These are phyloP conservation scores for Cynopterus brachyotis DNA, from an alignment of 2,113 vertebrate genomes.

Conservation along the genomic window DNA sequence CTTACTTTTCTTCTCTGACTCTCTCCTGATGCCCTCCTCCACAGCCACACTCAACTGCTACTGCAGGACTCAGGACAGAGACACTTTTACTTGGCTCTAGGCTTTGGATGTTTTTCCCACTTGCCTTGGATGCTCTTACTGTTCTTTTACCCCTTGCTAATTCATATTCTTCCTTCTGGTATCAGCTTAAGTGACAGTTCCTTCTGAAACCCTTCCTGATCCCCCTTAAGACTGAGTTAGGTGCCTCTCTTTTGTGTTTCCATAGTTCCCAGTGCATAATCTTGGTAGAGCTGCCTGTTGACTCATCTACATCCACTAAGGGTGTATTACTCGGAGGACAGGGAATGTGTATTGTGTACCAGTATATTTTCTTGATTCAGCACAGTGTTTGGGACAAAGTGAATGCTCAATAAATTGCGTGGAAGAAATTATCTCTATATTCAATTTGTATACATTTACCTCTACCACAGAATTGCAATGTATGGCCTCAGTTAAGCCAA, in stretches of 20 bases:
- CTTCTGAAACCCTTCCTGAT: neutral
- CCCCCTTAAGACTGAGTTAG: neutral
- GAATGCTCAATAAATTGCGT: neutral
- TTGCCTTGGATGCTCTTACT: neutral
- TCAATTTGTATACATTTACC: neutral
- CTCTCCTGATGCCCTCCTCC: neutral
- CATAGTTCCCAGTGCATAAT: neutral
- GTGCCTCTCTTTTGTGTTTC: neutral
- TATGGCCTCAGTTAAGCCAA: neutral
- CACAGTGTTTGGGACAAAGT: neutral
- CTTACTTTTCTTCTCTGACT: neutral
- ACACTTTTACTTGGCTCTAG: neutral
- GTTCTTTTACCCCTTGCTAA: neutral
- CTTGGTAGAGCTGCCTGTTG: neutral
- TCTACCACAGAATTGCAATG: neutral
- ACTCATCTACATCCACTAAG: neutral
- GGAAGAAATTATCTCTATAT: neutral
- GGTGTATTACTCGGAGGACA: neutral
- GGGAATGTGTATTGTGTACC: neutral
- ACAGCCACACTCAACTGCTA: neutral
- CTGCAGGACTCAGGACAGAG: too few species aligned
- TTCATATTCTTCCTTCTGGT: neutral
- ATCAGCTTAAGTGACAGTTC: neutral
- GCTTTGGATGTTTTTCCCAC: neutral
- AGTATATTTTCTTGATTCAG: neutral